A percentile compares a stretch with the other conserved stretches of the same genome.
Conservation (phyloP, 2,113 vertebrate species). For the Plectropomus leopardus region DNA sequence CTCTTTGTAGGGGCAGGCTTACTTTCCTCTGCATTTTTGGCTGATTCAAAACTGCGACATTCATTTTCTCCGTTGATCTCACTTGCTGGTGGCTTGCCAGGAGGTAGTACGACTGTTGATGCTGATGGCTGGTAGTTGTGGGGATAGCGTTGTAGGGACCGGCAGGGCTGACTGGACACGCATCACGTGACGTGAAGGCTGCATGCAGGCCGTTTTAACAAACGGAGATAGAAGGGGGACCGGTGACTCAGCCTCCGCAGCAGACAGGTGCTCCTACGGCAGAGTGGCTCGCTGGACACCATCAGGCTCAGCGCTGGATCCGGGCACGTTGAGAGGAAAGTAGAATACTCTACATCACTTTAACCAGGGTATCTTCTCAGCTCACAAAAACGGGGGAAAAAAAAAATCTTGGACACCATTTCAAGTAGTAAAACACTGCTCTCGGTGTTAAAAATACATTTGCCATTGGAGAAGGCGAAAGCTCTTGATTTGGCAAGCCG, state of each 20-base stretch:
- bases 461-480: constrained; percentile 50
- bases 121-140: constrained; percentile 48
- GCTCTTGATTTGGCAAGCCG: constrained; percentile 60
- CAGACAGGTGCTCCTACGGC: constrained; percentile 35
- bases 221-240: constrained; percentile 29
- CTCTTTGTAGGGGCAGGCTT: constrained; percentile 65
- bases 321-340: constrained; percentile 28
- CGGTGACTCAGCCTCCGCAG: constrained; percentile 40
- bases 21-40: constrained; percentile 66
- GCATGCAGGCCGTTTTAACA: constrained; percentile 53
- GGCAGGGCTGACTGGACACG: constrained; percentile 39
- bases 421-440: constrained; percentile 48
- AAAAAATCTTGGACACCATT: constrained; percentile 55
- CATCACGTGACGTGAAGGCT: constrained; percentile 40
- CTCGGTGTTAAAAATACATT: not conserved
- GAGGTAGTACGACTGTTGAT: constrained; percentile 63
- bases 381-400: constrained; percentile 55
- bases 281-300: constrained; percentile 43
- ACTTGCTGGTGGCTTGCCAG: constrained; percentile 72
- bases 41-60: constrained; percentile 66
- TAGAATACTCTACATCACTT: constrained; percentile 38
- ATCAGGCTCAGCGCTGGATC: constrained; percentile 47
- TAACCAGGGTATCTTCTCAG: constrained; percentile 61
- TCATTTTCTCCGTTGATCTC: constrained; percentile 61
- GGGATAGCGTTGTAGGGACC: constrained; percentile 25